Evolutionary conservation across 2,113 vertebrate species (phyloP).

Genomic region (Xyrauchen texanus): DNA sequence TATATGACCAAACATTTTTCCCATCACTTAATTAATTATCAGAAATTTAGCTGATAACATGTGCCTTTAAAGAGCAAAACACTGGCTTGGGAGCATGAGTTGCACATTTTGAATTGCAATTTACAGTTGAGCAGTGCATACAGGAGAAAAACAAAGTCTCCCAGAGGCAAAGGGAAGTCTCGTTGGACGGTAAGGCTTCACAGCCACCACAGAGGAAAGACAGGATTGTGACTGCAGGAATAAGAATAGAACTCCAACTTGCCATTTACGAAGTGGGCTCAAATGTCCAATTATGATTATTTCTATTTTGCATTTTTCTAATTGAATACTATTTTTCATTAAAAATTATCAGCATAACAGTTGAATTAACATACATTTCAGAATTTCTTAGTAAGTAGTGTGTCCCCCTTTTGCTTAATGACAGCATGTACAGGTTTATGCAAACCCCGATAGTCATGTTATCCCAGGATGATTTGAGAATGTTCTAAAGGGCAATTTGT

Average conservation of each 20-base stretch:
- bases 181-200: constrained; percentile 12
- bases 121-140: constrained; percentile 12
- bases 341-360: too few species aligned
- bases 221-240: background rate
- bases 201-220: background rate
- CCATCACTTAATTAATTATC: background rate
- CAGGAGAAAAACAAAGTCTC: constrained; percentile 43
- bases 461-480: too few species aligned
- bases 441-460: too few species aligned
- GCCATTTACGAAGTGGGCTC: background rate
- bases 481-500: too few species aligned
- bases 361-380: too few species aligned
- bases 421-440: too few species aligned
- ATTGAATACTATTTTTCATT: too few species aligned
- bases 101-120: constrained; percentile 17
- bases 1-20: background rate
- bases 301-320: too few species aligned
- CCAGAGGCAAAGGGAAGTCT: constrained; percentile 45
- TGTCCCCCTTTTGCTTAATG: too few species aligned
- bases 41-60: background rate
- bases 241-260: background rate
- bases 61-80: constrained; percentile 1
- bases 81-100: background rate
- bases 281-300: too few species aligned
- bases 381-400: too few species aligned